These are phyloP conservation scores for Cyphomyrus discorhynchus DNA, from an alignment of 2,113 vertebrate species.

Conservation along the genomic window DNA sequence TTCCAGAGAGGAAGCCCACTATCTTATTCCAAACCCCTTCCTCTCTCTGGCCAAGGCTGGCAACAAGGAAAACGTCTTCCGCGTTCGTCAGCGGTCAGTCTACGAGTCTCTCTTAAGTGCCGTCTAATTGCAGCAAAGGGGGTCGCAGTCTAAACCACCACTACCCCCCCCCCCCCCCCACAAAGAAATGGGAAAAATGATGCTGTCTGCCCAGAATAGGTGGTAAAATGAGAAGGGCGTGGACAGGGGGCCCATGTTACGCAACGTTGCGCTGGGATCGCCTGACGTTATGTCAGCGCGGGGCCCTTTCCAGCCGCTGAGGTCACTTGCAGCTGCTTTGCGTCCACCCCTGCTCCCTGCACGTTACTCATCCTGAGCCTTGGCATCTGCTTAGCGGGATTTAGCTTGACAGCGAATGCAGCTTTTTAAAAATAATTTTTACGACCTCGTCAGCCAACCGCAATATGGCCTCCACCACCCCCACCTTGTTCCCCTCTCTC, in stretches of 20 bases:
- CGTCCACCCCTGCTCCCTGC: background rate
- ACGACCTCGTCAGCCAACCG: background rate
- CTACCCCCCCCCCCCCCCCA: background rate
- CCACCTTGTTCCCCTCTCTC: background rate
- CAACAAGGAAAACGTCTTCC: background rate
- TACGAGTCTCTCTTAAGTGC: background rate
- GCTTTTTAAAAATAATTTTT: background rate
- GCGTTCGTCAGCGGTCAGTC: background rate
- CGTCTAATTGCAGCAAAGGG: background rate
- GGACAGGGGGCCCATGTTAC: background rate
- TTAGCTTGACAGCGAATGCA: background rate
- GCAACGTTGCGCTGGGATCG: background rate
- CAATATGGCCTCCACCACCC: background rate
- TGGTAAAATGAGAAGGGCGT: background rate
- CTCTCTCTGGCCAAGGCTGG: background rate
- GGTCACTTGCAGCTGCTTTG: slow-evolving; percentile 17
- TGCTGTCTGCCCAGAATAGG: background rate
- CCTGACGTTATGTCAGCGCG: slow-evolving; percentile 27
- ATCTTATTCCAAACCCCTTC: background rate
- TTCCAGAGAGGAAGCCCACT: background rate
- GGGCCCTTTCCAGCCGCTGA: slow-evolving; percentile 26
- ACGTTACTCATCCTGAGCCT: background rate
- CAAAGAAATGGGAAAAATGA: background rate
- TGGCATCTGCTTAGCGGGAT: background rate
- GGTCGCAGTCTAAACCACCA: background rate